Evolutionary conservation across 2,888 invertebrate genomes (phyloP).

Genomic region (Tromatobia lineatoria): DNA sequence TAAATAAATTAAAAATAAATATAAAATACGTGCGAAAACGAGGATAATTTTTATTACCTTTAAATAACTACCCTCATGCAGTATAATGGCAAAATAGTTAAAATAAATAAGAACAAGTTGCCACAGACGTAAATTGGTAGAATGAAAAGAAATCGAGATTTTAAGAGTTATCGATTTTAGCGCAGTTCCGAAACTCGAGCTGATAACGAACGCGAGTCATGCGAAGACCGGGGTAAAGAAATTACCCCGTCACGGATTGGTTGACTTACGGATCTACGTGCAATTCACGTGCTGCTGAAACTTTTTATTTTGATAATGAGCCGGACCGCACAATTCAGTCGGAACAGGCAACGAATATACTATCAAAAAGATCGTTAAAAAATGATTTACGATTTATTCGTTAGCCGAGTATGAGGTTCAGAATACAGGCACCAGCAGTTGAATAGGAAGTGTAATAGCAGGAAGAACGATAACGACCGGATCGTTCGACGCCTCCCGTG

Average conservation of each 20-base stretch:
- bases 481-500: slow-evolving; percentile 23
- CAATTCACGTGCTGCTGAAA: neutral
- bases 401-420: neutral
- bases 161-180: slow-evolving; percentile 12
- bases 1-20: neutral
- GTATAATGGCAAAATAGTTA: neutral
- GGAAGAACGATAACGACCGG: slow-evolving; percentile 22
- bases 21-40: neutral
- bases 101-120: neutral
- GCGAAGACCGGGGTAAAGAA: neutral
- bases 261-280: neutral
- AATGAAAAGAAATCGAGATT: slow-evolving; percentile 6
- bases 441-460: slow-evolving; percentile 21
- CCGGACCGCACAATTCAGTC: neutral
- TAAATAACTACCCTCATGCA: neutral
- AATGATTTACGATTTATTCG: neutral
- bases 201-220: slow-evolving; percentile 27
- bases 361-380: neutral
- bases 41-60: neutral
- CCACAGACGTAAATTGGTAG: neutral
- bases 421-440: neutral
- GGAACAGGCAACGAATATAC: neutral
- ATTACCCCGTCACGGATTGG: slow-evolving; percentile 3
- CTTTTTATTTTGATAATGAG: neutral
- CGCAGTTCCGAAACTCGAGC: slow-evolving; percentile 19